phyloP scores from a whole-genome alignment of 2,113 vertebrate species.

The Myodes glareolus region DNA sequence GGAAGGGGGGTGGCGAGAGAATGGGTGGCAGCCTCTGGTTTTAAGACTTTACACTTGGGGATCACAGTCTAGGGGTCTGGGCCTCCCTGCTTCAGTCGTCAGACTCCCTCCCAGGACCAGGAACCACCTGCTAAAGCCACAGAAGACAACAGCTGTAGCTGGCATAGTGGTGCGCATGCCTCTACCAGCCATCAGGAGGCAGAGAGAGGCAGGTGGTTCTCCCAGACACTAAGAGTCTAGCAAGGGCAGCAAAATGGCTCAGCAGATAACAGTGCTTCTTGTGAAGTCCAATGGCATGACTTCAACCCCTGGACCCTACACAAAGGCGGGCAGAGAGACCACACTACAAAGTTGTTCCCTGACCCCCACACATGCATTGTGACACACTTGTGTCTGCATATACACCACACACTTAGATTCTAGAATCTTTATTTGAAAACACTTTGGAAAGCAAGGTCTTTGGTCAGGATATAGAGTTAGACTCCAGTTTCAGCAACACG shows the following conservation, averaged over 20 bases:
- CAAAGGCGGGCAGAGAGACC: background rate
- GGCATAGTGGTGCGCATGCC: background rate
- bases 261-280: background rate
- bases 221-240: background rate
- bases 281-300: background rate
- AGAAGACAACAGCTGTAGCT: background rate
- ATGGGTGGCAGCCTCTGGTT: background rate
- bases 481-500: background rate
- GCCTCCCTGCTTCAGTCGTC: background rate
- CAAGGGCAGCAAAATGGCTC: background rate
- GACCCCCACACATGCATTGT: no score
- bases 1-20: no score
- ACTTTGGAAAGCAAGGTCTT: background rate
- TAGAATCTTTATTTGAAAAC: background rate
- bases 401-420: background rate
- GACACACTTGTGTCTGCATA: background rate
- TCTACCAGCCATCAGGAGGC: background rate
- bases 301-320: background rate
- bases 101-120: background rate
- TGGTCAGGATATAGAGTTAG: background rate
- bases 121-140: background rate
- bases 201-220: background rate
- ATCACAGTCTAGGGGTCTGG: background rate
- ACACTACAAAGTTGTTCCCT: background rate
- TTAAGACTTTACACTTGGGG: background rate